Conservation (phyloP, 2,797 vertebrate genomes). For the Sebastes oblongus region DNA sequence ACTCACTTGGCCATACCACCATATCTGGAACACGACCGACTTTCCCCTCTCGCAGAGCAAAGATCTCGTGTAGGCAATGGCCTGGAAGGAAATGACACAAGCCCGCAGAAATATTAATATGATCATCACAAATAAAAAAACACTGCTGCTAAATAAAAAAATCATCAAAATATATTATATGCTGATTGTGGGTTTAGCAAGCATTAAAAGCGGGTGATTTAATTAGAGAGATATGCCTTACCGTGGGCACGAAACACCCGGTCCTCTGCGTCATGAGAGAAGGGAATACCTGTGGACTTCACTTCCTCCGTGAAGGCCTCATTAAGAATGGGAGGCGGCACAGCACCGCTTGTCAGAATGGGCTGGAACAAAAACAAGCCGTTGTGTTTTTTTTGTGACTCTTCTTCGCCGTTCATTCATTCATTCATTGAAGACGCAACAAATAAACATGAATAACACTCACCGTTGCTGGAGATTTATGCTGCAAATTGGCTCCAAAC, state of each 20-base stretch:
- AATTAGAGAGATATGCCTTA: slow-evolving; percentile 69
- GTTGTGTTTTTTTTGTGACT: slow-evolving; percentile 15
- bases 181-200: not conserved
- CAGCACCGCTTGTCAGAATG: slow-evolving; percentile 85
- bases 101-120: not conserved
- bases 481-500: slow-evolving; percentile 91
- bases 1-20: slow-evolving; percentile 98
- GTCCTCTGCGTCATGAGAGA: slow-evolving; percentile 93
- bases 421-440: not conserved
- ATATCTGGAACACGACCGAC: slow-evolving; percentile 93
- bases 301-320: slow-evolving; percentile 92
- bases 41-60: slow-evolving; percentile 95
- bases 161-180: not conserved
- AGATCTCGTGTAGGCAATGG: slow-evolving; percentile 98
- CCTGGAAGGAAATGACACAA: slow-evolving; percentile 78
- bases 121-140: not conserved
- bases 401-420: slow-evolving; percentile 14
- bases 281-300: slow-evolving; percentile 88
- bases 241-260: slow-evolving; percentile 94
- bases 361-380: slow-evolving; percentile 79
- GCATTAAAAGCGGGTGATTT: not conserved
- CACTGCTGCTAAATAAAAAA: not conserved
- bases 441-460: slow-evolving; percentile 57
- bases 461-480: slow-evolving; percentile 92
- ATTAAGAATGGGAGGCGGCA: slow-evolving; percentile 87